Evolutionary conservation across 2,888 invertebrate genomes (phyloP), one percentile per base, ranked within the genome.

Genomic region (Barypeithes pellucidus): DNA sequence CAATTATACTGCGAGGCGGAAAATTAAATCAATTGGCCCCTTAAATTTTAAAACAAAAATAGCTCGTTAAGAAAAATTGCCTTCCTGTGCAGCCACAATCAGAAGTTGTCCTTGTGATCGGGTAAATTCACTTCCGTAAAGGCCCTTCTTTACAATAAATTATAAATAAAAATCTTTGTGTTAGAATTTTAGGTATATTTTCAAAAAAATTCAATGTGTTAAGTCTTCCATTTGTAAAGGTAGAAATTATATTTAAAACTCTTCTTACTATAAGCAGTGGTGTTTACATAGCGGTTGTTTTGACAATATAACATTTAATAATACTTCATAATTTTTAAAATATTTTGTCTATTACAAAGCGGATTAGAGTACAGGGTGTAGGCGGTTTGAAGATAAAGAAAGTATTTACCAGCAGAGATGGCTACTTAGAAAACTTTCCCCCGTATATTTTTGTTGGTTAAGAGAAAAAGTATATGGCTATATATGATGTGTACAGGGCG

Each of bases 331-430:
- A 36, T 16, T 47, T 52, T 45, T 57, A 54, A n/a, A n/a, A 16
- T 60, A 61, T 54, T 67, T 57, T 67, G 43, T 63, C 59, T 62
- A 62, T 57, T 62, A 11, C 41, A 59, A 59, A 68, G 65, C 54
- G 62, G 57, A 62, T 67, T 72, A 57, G 62, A 54, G 57, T 57
- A 72, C 73, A 73, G 73, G 73, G 73, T 73, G 68, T 73, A 68
- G 67, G 72, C 60, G 72, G 41, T 66, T 66, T 9, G 24, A 54
- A 52, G 33, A 57, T 52, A 22, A 36, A 52, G 63, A 43, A 70
- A 43, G 61, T 57, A 63, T 62, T 62, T 70, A 70, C 63, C 63
- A 70, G 39, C 65, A 57, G 63, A 33, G 33, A 54, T 57, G 47
- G 54, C 65, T 39, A 36, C 33, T 50, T 65, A 66, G 61, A 61